Percentiles rank a stretch among this genome's conserved stretches.
Conservation (phyloP, 1,140 invertebrate genomes). For the Oppia nitens region DNA sequence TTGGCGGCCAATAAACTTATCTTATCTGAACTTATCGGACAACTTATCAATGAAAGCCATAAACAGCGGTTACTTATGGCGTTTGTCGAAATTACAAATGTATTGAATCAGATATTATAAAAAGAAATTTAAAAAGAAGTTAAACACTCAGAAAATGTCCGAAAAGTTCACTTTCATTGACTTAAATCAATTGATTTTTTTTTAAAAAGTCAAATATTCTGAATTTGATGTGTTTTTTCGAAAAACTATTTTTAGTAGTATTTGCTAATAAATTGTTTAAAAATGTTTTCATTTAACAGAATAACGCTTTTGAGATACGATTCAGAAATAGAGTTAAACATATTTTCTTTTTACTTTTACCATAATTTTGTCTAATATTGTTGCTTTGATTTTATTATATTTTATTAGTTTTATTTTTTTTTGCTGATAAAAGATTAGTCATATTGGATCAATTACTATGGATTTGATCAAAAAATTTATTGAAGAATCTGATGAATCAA, state of each 20-base stretch:
- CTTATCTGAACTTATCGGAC: too few relatives aligned
- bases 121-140: too few relatives aligned
- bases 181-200: constrained; percentile 78
- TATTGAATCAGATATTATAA: too few relatives aligned
- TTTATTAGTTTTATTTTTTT: too few relatives aligned
- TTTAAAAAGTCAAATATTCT: constrained; percentile 71
- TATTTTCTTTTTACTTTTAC: background rate
- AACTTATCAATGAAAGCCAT: constrained; percentile 90
- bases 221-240: constrained; percentile 50
- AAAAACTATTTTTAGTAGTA: background rate
- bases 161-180: constrained; percentile 99
- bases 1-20: constrained; percentile 80
- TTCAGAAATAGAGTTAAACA: constrained; percentile 84
- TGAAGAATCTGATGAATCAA: too few relatives aligned
- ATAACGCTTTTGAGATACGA: constrained; percentile 81
- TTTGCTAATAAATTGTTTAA: background rate
- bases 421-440: constrained; percentile 28
- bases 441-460: constrained; percentile 39
- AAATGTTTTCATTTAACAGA: constrained; percentile 24
- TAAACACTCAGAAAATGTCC: constrained; percentile 82
- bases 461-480: constrained; percentile 50
- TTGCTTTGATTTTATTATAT: too few relatives aligned
- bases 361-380: background rate
- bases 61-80: constrained; percentile 87
- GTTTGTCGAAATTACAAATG: constrained; percentile 97